These are phyloP conservation scores for Salvelinus namaycush DNA, from an alignment of 2,113 vertebrate genomes.

Conservation along the genomic window DNA sequence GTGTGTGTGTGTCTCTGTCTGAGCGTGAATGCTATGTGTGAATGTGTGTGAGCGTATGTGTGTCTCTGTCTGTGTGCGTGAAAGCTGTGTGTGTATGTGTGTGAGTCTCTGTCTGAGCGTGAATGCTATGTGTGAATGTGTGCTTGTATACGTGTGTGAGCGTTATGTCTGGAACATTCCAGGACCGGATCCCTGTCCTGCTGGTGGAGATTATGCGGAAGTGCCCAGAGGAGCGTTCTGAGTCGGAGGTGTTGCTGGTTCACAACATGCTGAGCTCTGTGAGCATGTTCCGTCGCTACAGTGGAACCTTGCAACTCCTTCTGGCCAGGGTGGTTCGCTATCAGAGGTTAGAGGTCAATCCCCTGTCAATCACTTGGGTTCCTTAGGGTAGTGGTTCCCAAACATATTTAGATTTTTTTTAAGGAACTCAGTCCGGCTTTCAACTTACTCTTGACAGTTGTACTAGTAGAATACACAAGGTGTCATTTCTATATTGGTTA, in stretches of 20 bases:
- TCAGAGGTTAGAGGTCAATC: conserved; percentile 62
- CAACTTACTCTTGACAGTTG: too few species aligned
- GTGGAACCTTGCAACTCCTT: conserved; percentile 1
- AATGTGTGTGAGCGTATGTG: not conserved
- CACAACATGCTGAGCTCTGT: conserved; percentile 5
- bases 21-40: too few species aligned
- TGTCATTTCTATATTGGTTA: too few species aligned
- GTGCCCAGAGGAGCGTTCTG: conserved; percentile 54
- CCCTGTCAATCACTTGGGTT: not conserved
- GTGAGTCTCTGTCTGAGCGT: not conserved
- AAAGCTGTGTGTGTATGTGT: not conserved
- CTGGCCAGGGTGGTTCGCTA: conserved; percentile 55
- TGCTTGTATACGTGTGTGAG: not conserved
- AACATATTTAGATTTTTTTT: too few species aligned
- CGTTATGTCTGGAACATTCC: not conserved
- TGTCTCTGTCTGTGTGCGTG: not conserved
- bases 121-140: too few species aligned
- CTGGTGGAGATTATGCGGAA: conserved; percentile 58
- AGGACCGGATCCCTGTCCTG: conserved; percentile 33
- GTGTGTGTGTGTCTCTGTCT: not conserved
- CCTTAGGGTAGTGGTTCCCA: not conserved
- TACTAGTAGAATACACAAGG: too few species aligned
- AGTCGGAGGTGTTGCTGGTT: conserved; percentile 53
- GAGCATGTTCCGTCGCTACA: not conserved
- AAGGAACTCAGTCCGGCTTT: too few species aligned